Base-by-base conservation (phyloP, 2,113 vertebrate species). In the Pipa parva region DNA sequence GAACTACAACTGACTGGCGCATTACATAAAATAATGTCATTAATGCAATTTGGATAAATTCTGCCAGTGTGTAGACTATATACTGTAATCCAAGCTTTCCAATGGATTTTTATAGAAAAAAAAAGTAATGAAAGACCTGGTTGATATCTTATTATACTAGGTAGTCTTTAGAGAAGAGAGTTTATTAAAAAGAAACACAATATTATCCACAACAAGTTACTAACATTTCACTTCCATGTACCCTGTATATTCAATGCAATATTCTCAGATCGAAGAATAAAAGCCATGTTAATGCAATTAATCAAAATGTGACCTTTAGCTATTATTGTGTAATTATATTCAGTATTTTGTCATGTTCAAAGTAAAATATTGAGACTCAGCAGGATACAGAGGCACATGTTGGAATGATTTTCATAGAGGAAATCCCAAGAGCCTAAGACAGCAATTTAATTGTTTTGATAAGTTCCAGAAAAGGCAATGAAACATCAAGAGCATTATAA, bases 241-340 rank as follows among this genome's bases (percentile, higher is more conserved):
- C 20, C 55, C 6, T 31, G 37, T 37, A 18, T 12, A 22, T 13
- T 22, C 18, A 36, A 55, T 15, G 2, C 27, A 8, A 1, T 21
- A 21, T 9, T 58, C 29, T 22, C 7, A 18, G 18, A 29, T 58
- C 52, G 31, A 20, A 29, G 15, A 29, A 28, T 12, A 51, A 51
- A 51, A 7, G 8, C 21, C n/a, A n/a, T 55, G n/a, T 28, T 24
- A 36, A 33, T 57, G n/a, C 55, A 18, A 36, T 36, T 36, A 33
- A 36, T 36, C 11, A 36, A 33, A 58, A 21, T 58, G n/a, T 58
- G 28, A 58, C 55, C 31, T 37, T 36, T 36, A 36, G n/a, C 37
- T 21, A 57, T 57, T 57, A 22, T 57, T 33, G 20, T 57, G 13
- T 57, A 57, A 36, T 33, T 56, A 36, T 12, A 58, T 22, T 29